Evolutionary conservation across 2,888 invertebrate species (phyloP).

Genomic region (Drepana falcataria): DNA sequence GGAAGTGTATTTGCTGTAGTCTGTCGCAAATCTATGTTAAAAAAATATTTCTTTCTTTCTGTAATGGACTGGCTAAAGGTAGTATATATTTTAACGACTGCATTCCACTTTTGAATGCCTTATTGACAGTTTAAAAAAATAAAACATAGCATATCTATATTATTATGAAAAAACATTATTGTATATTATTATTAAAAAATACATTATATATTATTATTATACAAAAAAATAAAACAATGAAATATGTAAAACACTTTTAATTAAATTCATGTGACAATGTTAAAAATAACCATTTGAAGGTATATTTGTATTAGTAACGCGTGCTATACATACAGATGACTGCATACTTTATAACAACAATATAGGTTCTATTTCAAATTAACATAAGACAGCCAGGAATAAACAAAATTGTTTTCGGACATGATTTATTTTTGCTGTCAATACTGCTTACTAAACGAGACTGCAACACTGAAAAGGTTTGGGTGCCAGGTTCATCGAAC

Average conservation of each 20-base stretch:
- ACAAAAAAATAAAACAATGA: constrained; percentile 13
- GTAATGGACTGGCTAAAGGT: no score
- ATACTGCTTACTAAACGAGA: not conserved
- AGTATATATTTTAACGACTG: no score
- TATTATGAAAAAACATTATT: no score
- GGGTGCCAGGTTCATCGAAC: not conserved
- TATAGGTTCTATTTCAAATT: not conserved
- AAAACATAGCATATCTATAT: no score
- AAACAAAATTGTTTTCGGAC: not conserved
- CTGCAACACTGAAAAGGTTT: not conserved
- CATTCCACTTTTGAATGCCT: no score
- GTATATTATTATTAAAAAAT: no score
- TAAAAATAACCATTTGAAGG: constrained; percentile 45
- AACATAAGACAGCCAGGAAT: not conserved
- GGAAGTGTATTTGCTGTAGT: no score
- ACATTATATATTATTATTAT: no score
- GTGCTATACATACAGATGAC: constrained; percentile 25
- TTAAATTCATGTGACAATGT: constrained; percentile 53
- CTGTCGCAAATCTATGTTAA: no score
- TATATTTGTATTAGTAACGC: constrained; percentile 38
- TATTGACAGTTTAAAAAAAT: no score
- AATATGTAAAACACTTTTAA: constrained; percentile 47
- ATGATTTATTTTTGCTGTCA: not conserved
- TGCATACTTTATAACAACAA: constrained; percentile 15
- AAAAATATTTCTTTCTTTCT: no score